Evolutionary conservation across 2,888 invertebrate species (phyloP), one percentile per base, ranked within the genome.

Genomic region (Rotaria sp.): DNA sequence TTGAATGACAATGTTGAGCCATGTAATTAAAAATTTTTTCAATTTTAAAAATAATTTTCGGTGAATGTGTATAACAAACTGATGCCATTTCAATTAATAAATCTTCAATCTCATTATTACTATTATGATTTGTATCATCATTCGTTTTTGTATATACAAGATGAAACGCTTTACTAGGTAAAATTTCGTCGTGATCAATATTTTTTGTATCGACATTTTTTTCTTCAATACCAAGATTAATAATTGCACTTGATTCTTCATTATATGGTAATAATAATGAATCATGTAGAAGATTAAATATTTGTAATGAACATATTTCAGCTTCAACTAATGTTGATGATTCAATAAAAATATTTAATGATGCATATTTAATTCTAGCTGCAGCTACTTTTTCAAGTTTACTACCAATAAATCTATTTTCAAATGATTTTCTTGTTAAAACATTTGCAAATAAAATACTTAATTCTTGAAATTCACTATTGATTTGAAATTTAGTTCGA

Each of bases 41-140:
- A n/a, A 86, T 45, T 24, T 86, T 84, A 80, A 50, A 59, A 24
- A 86, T 67, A 35, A 86, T 35, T 24, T 86, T 84, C 8, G 86
- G 84, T 45, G 38, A 57, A 84, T 86, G 86, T 55, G 84, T 48
- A 67, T 86, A 86, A 52, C 86, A 86, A 45, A 86, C 59, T 24
- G 86, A 86, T n/a, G 86, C 86, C 48, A 86, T 86, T 59, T 84
- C 50, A 18, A 86, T 38, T 13, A 50, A 30, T 38, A 86, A 74
- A 26, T 86, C 84, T 41, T 86, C 67, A 24, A 45, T 48, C 4
- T 80, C 45, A 45, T 86, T 48, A 35, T n/a, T 50, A 50, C 74
- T 50, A 35, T 75, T 85, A 30, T 38, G 21, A 50, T 45, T 85
- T 26, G 15, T 52, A 35, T 41, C 35, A n/a, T 75, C 52, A 13